phyloP scores from a whole-genome alignment of 64 coral and sea anemone species.

The Porites australiensis region DNA sequence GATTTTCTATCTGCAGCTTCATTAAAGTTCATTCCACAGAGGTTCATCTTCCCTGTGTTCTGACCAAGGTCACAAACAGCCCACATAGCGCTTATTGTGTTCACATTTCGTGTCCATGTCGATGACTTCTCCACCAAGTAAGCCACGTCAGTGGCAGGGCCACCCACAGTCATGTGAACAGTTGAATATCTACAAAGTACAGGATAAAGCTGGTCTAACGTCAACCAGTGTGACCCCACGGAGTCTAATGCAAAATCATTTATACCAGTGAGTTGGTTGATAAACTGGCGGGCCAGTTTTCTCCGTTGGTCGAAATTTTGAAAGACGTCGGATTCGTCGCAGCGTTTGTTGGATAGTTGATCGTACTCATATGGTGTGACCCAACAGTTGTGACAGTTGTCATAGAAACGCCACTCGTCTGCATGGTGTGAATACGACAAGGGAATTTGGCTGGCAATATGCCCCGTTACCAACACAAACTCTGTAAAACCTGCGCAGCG shows the following conservation, averaged over 20 bases:
- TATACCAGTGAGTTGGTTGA: neutral
- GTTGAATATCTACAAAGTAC: neutral
- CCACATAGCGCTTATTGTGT: neutral
- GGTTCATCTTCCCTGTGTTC: slow-evolving; percentile 7
- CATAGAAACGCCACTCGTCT: slow-evolving; percentile 21
- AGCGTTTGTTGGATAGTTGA: neutral
- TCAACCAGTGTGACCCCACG: neutral
- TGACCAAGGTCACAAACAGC: neutral
- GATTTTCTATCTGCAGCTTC: neutral
- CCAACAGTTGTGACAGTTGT: neutral
- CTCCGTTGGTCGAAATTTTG: neutral
- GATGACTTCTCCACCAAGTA: slow-evolving; percentile 1
- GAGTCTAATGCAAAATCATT: neutral
- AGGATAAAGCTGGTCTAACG: neutral
- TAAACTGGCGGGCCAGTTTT: neutral
- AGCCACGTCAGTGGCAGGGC: slow-evolving; percentile 15
- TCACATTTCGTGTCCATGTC: neutral
- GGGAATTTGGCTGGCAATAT: slow-evolving; percentile 6
- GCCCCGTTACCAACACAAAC: neutral
- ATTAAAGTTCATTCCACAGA: slow-evolving; percentile 6
- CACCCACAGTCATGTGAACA: neutral
- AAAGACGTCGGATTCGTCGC: neutral
- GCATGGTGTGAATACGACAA: slow-evolving; percentile 14
- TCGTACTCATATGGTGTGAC: neutral
- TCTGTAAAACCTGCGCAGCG: neutral